Percentiles rank a stretch among this genome's conserved stretches.
phyloP scores from a whole-genome alignment of 2,888 invertebrate species.

The Scaptomyza reducta region DNA sequence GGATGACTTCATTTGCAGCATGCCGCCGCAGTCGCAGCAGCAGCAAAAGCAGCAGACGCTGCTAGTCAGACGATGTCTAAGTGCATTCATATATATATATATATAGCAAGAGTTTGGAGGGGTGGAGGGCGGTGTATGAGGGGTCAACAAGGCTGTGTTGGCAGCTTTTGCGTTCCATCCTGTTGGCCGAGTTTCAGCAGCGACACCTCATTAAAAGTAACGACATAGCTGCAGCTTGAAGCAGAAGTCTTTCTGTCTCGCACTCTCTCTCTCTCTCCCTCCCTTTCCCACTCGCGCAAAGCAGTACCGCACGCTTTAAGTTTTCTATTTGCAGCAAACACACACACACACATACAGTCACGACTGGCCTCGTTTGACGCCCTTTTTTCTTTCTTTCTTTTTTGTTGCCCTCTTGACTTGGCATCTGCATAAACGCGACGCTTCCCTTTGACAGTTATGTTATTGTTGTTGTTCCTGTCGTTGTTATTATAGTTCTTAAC shows the following conservation, averaged over 20 bases:
- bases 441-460: conserved; percentile 40
- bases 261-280: not conserved
- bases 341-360: conserved; percentile 6
- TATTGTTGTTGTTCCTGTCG: conserved; percentile 35
- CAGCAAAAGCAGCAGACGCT: conserved; percentile 44
- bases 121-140: not conserved
- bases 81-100: conserved; percentile 68
- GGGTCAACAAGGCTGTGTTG: conserved; percentile 68
- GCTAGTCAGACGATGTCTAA: conserved; percentile 52
- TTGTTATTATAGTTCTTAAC: conserved; percentile 30
- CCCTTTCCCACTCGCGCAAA: not conserved
- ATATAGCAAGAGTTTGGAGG: conserved; percentile 18
- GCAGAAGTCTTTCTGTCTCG: not conserved
- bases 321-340: conserved; percentile 49
- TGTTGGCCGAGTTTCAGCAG: conserved; percentile 68
- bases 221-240: conserved; percentile 59
- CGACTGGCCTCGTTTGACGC: conserved; percentile 68
- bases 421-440: conserved; percentile 75
- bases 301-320: conserved; percentile 42
- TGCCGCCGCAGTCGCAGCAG: conserved; percentile 55
- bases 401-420: conserved; percentile 68
- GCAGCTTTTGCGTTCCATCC: conserved; percentile 21
- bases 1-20: conserved; percentile 80
- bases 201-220: conserved; percentile 80
- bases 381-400: too few species aligned